Evolutionary conservation across 2,888 invertebrate genomes (phyloP).

Genomic region (Drosophila yooni): DNA sequence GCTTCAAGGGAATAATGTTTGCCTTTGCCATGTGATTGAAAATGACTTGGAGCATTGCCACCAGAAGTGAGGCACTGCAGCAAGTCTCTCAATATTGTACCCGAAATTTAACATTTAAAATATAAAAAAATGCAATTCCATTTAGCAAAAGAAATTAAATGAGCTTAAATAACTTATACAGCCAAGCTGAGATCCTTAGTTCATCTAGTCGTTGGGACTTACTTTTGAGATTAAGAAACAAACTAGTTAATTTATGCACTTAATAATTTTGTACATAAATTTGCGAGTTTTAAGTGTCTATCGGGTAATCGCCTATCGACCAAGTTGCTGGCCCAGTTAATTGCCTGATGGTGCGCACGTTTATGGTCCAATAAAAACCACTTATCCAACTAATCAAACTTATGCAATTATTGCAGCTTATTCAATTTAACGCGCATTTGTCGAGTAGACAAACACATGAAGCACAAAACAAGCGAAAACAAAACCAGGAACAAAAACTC

Average conservation of each 20-base stretch:
- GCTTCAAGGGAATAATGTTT: neutral
- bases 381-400: conserved; percentile 72
- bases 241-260: neutral
- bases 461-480: conserved; percentile 1
- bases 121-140: neutral
- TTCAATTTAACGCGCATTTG: conserved; percentile 62
- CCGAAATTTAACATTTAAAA: neutral
- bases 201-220: neutral
- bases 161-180: neutral
- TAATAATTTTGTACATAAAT: neutral
- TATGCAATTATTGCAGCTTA: conserved; percentile 73
- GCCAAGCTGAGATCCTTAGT: neutral
- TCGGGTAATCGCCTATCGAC: neutral
- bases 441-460: conserved; percentile 11
- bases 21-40: neutral
- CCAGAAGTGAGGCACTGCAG: neutral
- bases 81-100: neutral
- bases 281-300: neutral
- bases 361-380: conserved; percentile 47
- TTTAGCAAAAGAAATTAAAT: neutral
- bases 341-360: conserved; percentile 3
- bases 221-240: neutral
- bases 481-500: conserved; percentile 53
- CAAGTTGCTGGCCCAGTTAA: conserved; percentile 1
- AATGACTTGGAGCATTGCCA: neutral